These are phyloP conservation scores for Acrobasis repandana DNA, from an alignment of 2,888 invertebrate species.

Conservation along the genomic window DNA sequence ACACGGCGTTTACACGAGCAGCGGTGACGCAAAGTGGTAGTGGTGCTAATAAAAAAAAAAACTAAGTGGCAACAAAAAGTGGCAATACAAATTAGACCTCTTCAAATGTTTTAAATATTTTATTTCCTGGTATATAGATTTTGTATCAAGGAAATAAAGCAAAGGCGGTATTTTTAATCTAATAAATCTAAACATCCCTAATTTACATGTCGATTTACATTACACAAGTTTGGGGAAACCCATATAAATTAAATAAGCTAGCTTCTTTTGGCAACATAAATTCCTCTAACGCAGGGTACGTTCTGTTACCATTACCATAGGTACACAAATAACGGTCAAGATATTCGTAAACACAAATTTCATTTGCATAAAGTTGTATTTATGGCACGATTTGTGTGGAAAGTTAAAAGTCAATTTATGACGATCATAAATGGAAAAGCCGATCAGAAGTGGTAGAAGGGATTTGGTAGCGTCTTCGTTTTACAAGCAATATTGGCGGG, in stretches of 20 bases:
- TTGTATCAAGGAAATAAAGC: no score
- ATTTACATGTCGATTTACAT: not conserved
- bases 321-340: constrained; percentile 20
- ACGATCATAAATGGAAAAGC: not conserved
- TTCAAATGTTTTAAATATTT: no score
- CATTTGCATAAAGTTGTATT: not conserved
- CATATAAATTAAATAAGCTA: constrained; percentile 5
- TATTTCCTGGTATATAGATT: no score
- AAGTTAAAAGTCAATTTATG: not conserved
- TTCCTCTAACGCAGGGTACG: not conserved
- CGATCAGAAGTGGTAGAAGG: no score
- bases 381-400: not conserved
- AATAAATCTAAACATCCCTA: not conserved
- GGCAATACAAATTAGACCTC: no score
- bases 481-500: no score
- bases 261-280: constrained; percentile 18
- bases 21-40: no score
- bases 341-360: constrained; percentile 1
- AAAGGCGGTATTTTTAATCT: not conserved
- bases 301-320: constrained; percentile 10
- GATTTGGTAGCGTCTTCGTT: no score
- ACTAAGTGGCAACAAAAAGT: no score
- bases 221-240: not conserved
- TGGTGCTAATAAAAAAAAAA: no score
- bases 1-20: no score